Percentiles rank a stretch among this genome's conserved stretches.
Evolutionary conservation across 2,797 vertebrate genomes (phyloP).

Genomic region (Coendou prehensilis): DNA sequence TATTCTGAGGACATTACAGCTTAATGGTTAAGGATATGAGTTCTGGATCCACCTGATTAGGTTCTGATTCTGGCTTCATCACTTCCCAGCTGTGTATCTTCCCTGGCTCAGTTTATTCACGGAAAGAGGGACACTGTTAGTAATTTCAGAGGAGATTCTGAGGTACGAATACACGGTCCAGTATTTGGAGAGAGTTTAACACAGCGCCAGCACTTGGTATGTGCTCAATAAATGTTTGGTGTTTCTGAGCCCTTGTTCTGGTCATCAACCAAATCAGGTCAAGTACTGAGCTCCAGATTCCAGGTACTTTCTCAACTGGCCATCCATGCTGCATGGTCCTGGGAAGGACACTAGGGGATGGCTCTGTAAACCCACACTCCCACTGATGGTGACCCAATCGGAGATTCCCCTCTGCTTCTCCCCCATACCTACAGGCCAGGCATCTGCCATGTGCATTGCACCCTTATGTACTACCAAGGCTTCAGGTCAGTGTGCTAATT

Average conservation of each 20-base stretch:
- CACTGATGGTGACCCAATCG: conserved; percentile 39
- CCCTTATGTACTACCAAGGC: conserved; percentile 62
- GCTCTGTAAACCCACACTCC: conserved; percentile 3
- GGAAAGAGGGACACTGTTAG: not conserved
- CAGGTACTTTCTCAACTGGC: conserved; percentile 40
- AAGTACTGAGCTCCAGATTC: conserved; percentile 45
- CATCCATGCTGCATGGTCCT: not conserved
- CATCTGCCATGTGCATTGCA: conserved; percentile 25
- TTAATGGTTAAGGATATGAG: conserved; percentile 40
- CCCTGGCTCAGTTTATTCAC: not conserved
- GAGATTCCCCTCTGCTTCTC: conserved; percentile 34
- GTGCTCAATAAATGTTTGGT: conserved; percentile 25
- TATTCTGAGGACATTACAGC: conserved; percentile 22
- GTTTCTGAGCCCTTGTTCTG: conserved; percentile 21
- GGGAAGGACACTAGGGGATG: not conserved
- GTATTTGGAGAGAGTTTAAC: conserved; percentile 66
- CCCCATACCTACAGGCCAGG: not conserved
- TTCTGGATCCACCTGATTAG: conserved; percentile 12
- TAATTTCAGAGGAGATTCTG: conserved; percentile 32
- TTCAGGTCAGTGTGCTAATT: conserved; percentile 75
- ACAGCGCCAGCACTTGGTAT: not conserved
- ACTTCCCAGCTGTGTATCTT: conserved; percentile 11
- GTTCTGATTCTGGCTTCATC: not conserved
- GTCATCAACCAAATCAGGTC: conserved; percentile 45
- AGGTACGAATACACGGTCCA: not conserved